Percentiles rank a stretch among this genome's conserved stretches.
Conservation (phyloP, 2,888 invertebrate species). For the Parthenolecanium corni region DNA sequence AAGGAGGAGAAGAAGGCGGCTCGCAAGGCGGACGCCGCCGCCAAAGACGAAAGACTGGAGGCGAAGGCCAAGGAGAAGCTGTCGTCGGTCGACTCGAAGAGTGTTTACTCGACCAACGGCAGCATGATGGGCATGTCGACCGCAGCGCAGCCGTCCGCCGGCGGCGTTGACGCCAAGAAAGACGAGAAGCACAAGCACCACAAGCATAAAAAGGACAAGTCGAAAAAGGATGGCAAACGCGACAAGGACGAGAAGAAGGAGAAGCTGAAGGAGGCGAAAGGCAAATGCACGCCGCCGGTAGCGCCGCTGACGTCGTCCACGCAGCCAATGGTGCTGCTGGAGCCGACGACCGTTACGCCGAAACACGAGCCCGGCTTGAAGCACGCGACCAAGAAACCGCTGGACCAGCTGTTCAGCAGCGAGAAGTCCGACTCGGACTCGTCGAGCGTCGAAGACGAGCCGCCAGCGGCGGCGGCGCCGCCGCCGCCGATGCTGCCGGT, state of each 20-base stretch:
- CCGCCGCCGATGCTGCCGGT: neutral
- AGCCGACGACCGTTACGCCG: neutral
- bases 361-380: constrained; percentile 16
- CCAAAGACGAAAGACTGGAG: neutral
- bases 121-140: neutral
- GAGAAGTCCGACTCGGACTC: constrained; percentile 19
- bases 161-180: neutral
- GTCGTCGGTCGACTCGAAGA: constrained; percentile 7
- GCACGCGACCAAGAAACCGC: neutral
- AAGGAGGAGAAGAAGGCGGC: constrained; percentile 8
- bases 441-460: constrained; percentile 11
- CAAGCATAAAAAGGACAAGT: constrained; percentile 26
- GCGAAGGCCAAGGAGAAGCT: constrained; percentile 11
- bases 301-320: constrained; percentile 1
- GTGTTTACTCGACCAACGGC: constrained; percentile 7
- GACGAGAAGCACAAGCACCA: constrained; percentile 26
- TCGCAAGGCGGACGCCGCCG: neutral
- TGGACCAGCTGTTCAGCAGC: neutral
- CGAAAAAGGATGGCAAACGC: constrained; percentile 22
- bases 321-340: neutral
- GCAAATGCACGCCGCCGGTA: neutral
- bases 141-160: neutral
- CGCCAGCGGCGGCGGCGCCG: neutral
- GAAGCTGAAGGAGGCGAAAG: constrained; percentile 12
- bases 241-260: constrained; percentile 25